Percentiles rank a stretch among this genome's conserved stretches.
These are phyloP conservation scores for Trigoniulus corallinus DNA, from an alignment of 1,140 invertebrate genomes.

Conservation along the genomic window DNA sequence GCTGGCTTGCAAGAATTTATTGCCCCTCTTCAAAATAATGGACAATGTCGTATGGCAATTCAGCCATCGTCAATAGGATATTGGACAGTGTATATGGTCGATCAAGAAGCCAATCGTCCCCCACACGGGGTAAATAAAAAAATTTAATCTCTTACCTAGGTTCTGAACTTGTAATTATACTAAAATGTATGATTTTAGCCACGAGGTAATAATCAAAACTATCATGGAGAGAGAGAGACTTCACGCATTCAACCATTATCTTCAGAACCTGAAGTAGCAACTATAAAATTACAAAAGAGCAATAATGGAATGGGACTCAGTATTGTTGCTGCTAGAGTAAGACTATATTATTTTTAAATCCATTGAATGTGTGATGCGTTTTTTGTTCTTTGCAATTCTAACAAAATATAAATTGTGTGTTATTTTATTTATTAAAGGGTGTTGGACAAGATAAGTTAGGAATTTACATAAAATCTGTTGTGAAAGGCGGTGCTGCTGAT, in stretches of 20 bases:
- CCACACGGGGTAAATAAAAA: neutral
- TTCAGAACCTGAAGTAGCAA: conserved; percentile 50
- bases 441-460: conserved; percentile 77
- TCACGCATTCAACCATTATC: conserved; percentile 24
- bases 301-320: conserved; percentile 83
- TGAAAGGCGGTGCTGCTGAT: conserved; percentile 87
- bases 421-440: conserved; percentile 46
- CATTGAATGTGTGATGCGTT: conserved; percentile 3
- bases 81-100: conserved; percentile 86
- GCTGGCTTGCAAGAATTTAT: conserved; percentile 84
- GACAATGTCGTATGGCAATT: conserved; percentile 69
- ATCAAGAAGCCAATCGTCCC: conserved; percentile 15
- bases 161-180: conserved; percentile 8
- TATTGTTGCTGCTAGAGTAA: conserved; percentile 79
- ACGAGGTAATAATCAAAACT: conserved; percentile 41
- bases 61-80: conserved; percentile 77
- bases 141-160: too few species aligned
- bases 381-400: conserved; percentile 4
- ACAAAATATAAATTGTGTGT: neutral
- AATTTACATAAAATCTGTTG: conserved; percentile 96
- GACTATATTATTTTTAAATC: conserved; percentile 3
- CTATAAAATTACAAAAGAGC: conserved; percentile 79
- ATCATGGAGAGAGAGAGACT: conserved; percentile 34
- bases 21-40: conserved; percentile 63
- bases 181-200: conserved; percentile 27